These are phyloP conservation scores for Pseudococcus longispinus DNA, from an alignment of 2,888 invertebrate species.

Conservation along the genomic window DNA sequence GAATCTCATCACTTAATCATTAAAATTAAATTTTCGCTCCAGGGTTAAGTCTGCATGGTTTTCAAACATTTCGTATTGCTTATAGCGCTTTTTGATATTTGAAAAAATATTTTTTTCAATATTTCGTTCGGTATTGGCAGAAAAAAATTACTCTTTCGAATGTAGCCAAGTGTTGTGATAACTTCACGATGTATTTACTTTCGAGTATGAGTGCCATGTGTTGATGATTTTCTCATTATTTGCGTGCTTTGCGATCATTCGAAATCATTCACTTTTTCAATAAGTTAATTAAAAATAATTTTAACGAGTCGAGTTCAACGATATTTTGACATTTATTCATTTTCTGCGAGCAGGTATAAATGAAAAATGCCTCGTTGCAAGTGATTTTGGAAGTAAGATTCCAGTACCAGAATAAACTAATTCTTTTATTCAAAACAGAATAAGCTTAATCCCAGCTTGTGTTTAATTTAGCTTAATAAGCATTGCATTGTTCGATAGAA, in stretches of 20 bases:
- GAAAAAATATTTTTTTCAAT: neutral
- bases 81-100: slow-evolving; percentile 9
- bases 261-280: neutral
- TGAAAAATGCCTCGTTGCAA: no score
- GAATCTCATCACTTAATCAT: slow-evolving; percentile 2
- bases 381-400: neutral
- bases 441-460: neutral
- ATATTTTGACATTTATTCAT: no score
- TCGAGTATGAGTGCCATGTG: neutral
- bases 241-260: neutral
- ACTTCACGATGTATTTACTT: neutral
- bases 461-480: neutral
- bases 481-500: neutral
- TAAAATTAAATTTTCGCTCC: neutral
- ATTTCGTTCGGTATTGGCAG: neutral
- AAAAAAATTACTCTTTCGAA: neutral
- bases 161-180: neutral
- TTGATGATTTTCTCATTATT: neutral
- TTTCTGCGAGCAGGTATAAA: no score
- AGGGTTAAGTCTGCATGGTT: slow-evolving; percentile 11
- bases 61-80: slow-evolving; percentile 34
- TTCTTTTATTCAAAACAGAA: neutral
- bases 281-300: no score
- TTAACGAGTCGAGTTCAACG: no score
- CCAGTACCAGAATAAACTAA: neutral